phyloP scores from a whole-genome alignment of 2,797 vertebrate genomes.

The Rhincodon typus region DNA sequence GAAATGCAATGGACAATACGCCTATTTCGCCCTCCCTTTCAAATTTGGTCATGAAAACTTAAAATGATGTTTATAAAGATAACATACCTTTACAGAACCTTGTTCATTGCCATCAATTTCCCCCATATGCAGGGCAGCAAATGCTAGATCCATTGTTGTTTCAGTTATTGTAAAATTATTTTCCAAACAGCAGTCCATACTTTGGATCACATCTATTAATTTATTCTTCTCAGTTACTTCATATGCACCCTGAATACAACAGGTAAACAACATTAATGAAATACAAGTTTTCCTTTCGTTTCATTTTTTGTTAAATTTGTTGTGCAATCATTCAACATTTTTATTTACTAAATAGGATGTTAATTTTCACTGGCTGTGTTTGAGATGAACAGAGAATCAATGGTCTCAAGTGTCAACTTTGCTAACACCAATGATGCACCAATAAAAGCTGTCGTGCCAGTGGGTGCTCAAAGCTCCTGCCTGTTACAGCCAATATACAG shows the following conservation, averaged over 20 bases:
- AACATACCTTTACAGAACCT: constrained; percentile 58
- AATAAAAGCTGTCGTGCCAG: neutral
- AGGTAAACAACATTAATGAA: neutral
- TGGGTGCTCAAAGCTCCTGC: neutral
- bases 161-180: constrained; percentile 36
- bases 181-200: neutral
- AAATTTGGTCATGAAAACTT: neutral
- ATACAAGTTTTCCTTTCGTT: neutral
- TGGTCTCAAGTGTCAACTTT: neutral
- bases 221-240: constrained; percentile 39
- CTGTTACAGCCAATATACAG: neutral
- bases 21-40: neutral
- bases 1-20: neutral
- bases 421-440: neutral
- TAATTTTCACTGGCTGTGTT: neutral
- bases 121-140: constrained; percentile 55
- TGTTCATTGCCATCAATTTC: constrained; percentile 54
- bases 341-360: neutral
- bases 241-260: constrained; percentile 12
- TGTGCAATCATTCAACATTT: neutral
- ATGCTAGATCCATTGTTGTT: constrained; percentile 51
- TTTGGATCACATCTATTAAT: constrained; percentile 42
- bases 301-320: neutral
- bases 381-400: neutral
- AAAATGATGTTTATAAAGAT: neutral